Conservation (phyloP, 2,888 invertebrate genomes). For the Athetis lepigone region DNA sequence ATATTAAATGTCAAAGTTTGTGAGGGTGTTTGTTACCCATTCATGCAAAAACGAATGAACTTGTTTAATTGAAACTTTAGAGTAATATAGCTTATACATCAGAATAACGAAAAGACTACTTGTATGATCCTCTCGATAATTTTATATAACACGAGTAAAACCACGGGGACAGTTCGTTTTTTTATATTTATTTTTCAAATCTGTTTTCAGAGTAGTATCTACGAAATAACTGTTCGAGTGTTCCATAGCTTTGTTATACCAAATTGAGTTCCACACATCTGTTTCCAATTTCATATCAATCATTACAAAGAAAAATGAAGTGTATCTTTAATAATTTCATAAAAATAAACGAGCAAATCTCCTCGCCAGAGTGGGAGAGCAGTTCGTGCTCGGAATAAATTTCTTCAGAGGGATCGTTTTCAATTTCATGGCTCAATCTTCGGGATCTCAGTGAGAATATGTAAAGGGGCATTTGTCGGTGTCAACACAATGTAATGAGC, state of each 20-base stretch:
- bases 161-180: too few species aligned
- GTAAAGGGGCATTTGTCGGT: conserved; percentile 90
- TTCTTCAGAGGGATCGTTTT: conserved; percentile 90
- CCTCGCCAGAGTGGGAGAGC: conserved; percentile 86
- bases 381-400: conserved; percentile 90
- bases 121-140: too few species aligned
- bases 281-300: conserved; percentile 51
- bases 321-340: conserved; percentile 89
- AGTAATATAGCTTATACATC: too few species aligned
- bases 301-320: conserved; percentile 77
- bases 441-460: conserved; percentile 89
- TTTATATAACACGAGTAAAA: too few species aligned
- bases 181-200: too few species aligned
- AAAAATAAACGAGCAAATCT: conserved; percentile 90
- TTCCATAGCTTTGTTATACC: background rate
- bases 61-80: too few species aligned
- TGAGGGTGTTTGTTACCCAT: too few species aligned
- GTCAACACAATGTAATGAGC: conserved; percentile 90
- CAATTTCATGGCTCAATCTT: conserved; percentile 91
- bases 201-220: background rate
- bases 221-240: conserved; percentile 4
- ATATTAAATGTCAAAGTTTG: too few species aligned
- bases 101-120: too few species aligned
- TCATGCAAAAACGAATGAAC: too few species aligned
- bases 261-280: conserved; percentile 49